Conservation (phyloP, 2,113 vertebrate genomes). For the Amblyornis subalaris region DNA sequence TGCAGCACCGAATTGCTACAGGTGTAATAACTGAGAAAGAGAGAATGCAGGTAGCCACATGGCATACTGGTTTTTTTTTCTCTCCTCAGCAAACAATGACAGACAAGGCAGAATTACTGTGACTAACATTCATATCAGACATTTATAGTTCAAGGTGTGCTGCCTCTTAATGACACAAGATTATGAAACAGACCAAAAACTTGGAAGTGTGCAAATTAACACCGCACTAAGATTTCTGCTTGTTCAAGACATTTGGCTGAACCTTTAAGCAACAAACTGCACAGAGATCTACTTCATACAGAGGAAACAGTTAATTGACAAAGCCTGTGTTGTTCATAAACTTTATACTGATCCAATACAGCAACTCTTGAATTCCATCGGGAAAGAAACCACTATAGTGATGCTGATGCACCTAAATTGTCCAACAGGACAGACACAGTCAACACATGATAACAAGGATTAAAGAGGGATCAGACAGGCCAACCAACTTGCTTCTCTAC, state of each 20-base stretch:
- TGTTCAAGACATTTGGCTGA: neutral
- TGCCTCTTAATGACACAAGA: neutral
- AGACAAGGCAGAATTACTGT: neutral
- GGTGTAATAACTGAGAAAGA: neutral
- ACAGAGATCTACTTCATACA: neutral
- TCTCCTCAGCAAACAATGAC: neutral
- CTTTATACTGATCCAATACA: constrained; percentile 7
- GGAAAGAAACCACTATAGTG: neutral
- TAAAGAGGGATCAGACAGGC: neutral
- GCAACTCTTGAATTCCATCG: neutral
- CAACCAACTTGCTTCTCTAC: neutral
- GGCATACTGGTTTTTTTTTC: neutral
- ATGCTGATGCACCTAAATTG: neutral
- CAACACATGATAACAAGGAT: neutral
- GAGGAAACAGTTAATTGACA: neutral
- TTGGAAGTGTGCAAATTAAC: neutral
- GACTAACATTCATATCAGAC: neutral
- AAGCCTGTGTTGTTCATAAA: neutral
- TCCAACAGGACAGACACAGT: neutral
- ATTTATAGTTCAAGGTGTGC: neutral
- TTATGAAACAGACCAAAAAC: neutral
- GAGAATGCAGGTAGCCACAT: neutral
- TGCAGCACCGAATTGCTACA: neutral
- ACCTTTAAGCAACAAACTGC: neutral
- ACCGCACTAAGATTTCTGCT: neutral